Base-by-base conservation (phyloP, 2,113 vertebrate genomes). In the Rhineura floridana region DNA sequence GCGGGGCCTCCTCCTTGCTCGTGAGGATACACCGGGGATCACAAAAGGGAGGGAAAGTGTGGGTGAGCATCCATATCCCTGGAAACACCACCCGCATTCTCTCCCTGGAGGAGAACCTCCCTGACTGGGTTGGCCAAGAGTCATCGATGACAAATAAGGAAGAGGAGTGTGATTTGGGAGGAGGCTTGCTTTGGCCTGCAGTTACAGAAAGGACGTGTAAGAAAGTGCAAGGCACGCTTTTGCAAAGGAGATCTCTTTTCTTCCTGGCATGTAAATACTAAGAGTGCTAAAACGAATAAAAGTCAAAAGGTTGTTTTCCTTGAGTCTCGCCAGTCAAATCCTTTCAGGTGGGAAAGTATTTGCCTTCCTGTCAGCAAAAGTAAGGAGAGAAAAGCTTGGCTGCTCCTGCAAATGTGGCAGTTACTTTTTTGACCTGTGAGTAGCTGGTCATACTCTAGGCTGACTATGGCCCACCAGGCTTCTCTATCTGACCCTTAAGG, bases 201-300 rank as follows among this genome's bases (percentile, higher is more conserved):
- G 90, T 83, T 77, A 69, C 88, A 84, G 89, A 48, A 81, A 85
- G 89, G 73, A 91, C 70, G 10, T 88, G 87, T 85, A 78, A 91
- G 92, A 70, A 92, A 88, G 39, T 75, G 83, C 42, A 89, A 73
- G 39, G 17, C 78, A 80, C 1, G 42, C 76, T 55, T 30, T 33
- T 93, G 89, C 87, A 90, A 87, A 87, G 88, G 46, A 50, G 83
- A 88, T 81, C 87, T 92, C 89, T 90, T 93, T 76, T 75, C 92
- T 85, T 89, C 87, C 83, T 93, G 93, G 62, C 91, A 81, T 96
- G 95, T 96, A 96, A 96, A 96, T 96, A 95, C 48, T 89, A 79
- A 95, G 84, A 92, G 28, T 87, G 94, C 95, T 96, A 79, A 93
- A 95, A 42, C 5, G 6, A 46, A 77, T 10, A 89, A 95, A 13